Evolutionary conservation across 2,113 vertebrate species (phyloP).

Genomic region (Dascyllus trimaculatus): DNA sequence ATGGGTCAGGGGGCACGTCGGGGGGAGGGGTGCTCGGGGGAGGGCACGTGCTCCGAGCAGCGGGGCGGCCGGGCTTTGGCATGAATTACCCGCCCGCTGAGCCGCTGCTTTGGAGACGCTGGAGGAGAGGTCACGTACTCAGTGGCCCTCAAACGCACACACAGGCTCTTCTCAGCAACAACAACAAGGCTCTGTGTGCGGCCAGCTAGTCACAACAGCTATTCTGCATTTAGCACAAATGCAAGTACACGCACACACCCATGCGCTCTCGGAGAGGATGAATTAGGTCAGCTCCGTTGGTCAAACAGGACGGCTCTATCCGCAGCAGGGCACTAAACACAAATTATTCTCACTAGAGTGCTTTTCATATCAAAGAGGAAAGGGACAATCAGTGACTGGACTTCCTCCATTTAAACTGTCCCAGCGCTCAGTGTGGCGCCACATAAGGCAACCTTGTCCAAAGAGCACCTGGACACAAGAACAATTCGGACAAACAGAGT

Average conservation of each 20-base stretch:
- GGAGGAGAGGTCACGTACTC: slow-evolving; percentile 71
- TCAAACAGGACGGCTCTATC: slow-evolving; percentile 72
- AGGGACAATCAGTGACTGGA: slow-evolving; percentile 55
- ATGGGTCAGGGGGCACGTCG: slow-evolving; percentile 51
- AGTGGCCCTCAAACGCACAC: slow-evolving; percentile 74
- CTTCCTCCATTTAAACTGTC: slow-evolving; percentile 39
- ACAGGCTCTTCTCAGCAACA: slow-evolving; percentile 46
- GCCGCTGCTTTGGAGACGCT: slow-evolving; percentile 45
- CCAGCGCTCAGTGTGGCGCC: slow-evolving; percentile 55
- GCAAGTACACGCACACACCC: slow-evolving; percentile 6
- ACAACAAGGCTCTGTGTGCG: slow-evolving; percentile 56
- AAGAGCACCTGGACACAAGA: slow-evolving; percentile 58
- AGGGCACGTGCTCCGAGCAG: slow-evolving; percentile 61
- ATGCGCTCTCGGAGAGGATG: slow-evolving; percentile 39
- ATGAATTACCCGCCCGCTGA: slow-evolving; percentile 73
- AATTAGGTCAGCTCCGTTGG: slow-evolving; percentile 75
- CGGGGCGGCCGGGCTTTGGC: slow-evolving; percentile 59
- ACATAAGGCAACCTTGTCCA: slow-evolving; percentile 47
- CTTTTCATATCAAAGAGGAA: slow-evolving; percentile 62
- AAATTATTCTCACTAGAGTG: slow-evolving; percentile 73
- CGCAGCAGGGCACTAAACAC: slow-evolving; percentile 76
- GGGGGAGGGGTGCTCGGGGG: neutral
- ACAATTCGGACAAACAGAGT: slow-evolving; percentile 16
- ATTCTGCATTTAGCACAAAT: slow-evolving; percentile 62
- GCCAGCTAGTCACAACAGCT: slow-evolving; percentile 54